These are phyloP conservation scores for Empidonax alnorum DNA, from an alignment of 2,113 vertebrate genomes.

Conservation along the genomic window DNA sequence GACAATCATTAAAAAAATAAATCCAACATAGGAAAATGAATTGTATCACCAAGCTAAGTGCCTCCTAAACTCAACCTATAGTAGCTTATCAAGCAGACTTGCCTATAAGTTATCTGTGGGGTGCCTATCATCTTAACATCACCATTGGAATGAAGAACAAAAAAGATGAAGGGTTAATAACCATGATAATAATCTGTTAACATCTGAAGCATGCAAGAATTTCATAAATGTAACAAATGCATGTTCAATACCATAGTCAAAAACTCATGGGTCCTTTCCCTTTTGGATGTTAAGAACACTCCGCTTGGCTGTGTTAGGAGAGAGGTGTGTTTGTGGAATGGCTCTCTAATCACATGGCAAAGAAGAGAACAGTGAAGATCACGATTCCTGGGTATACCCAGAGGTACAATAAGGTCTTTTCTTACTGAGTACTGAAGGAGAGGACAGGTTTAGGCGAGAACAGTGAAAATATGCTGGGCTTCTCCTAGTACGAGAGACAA, in stretches of 20 bases:
- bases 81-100: neutral
- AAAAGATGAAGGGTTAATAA: neutral
- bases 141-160: neutral
- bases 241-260: neutral
- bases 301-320: neutral
- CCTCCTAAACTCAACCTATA: neutral
- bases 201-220: neutral
- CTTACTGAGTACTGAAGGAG: neutral
- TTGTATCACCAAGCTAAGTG: neutral
- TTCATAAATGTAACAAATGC: neutral
- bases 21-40: neutral
- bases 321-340: neutral
- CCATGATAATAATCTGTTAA: neutral
- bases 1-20: neutral
- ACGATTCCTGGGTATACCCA: neutral
- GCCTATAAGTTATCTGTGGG: fast-evolving
- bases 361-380: neutral
- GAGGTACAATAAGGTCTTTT: neutral
- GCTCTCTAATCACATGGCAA: neutral
- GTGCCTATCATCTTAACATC: neutral
- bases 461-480: neutral
- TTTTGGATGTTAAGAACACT: neutral
- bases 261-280: neutral
- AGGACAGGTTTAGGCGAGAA: neutral
- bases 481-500: neutral